A percentile compares a stretch with the other conserved stretches of the same genome.
Conservation (phyloP, 2,888 invertebrate species). For the Eremobia ochroleuca region DNA sequence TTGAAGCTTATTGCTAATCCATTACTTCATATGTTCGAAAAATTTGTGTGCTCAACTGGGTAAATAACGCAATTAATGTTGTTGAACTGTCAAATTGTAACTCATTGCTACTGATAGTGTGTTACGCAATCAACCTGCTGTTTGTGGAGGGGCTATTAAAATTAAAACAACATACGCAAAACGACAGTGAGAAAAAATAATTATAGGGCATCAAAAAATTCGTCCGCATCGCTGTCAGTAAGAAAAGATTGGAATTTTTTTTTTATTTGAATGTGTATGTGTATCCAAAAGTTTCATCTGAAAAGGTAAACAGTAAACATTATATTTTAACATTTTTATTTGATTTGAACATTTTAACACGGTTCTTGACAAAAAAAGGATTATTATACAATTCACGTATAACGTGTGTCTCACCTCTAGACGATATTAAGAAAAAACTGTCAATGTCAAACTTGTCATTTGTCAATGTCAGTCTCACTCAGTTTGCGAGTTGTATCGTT, state of each 20-base stretch:
- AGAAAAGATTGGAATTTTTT: not conserved
- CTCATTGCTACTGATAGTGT: too few species aligned
- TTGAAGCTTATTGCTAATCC: too few species aligned
- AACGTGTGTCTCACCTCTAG: not conserved
- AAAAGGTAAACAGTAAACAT: not conserved
- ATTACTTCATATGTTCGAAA: too few species aligned
- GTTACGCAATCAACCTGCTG: too few species aligned
- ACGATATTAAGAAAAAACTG: not conserved
- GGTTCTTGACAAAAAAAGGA: not conserved
- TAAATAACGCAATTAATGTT: too few species aligned
- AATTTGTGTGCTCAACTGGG: too few species aligned
- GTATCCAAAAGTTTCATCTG: not conserved
- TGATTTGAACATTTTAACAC: not conserved
- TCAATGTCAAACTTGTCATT: slow-evolving; percentile 14
- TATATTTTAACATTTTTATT: not conserved
- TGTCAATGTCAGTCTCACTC: slow-evolving; percentile 19
- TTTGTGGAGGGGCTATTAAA: too few species aligned
- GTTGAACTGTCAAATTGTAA: too few species aligned
- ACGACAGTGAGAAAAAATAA: not conserved
- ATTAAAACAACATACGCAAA: too few species aligned
- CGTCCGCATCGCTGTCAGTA: not conserved
- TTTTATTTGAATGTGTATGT: not conserved
- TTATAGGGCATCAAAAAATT: not conserved
- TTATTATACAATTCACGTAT: not conserved
- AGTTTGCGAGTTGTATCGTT: slow-evolving; percentile 36